Percentiles rank a stretch among this genome's conserved stretches.
Conservation (phyloP, 1,140 invertebrate genomes). For the Plectrocnemia conspersa region DNA sequence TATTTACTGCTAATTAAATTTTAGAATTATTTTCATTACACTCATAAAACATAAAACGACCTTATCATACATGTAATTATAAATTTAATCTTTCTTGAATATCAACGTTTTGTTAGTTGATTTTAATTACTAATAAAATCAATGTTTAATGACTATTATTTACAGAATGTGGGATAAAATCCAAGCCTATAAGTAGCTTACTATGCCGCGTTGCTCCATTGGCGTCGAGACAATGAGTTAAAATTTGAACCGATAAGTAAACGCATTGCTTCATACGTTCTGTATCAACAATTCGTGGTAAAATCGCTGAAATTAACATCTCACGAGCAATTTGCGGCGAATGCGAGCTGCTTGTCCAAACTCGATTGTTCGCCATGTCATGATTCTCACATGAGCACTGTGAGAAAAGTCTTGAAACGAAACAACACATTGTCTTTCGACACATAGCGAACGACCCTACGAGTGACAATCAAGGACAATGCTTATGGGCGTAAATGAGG, state of each 20-base stretch:
- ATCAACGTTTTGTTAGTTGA: too few relatives aligned
- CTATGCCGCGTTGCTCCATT: constrained; percentile 7
- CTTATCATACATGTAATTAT: too few relatives aligned
- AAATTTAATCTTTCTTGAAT: too few relatives aligned
- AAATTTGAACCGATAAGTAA: constrained; percentile 2
- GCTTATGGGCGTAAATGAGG: neutral
- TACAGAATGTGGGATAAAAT: constrained; percentile 2
- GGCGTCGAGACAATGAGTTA: constrained; percentile 8
- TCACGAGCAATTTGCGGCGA: constrained; percentile 14
- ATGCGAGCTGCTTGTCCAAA: constrained; percentile 21
- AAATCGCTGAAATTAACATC: constrained; percentile 1
- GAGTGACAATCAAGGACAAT: constrained; percentile 16
- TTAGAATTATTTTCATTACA: too few relatives aligned
- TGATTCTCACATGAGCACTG: constrained; percentile 28
- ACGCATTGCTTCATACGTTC: constrained; percentile 7
- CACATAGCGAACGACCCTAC: constrained; percentile 3
- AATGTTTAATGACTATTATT: too few relatives aligned
- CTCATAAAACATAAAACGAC: too few relatives aligned
- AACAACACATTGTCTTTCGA: constrained; percentile 5
- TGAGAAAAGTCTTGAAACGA: constrained; percentile 21
- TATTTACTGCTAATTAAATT: too few relatives aligned
- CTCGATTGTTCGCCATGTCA: constrained; percentile 26
- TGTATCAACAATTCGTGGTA: constrained; percentile 4
- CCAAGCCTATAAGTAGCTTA: constrained; percentile 4
- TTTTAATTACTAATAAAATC: too few relatives aligned